Evolutionary conservation across 2,888 invertebrate species (phyloP), one percentile per base, ranked within the genome.

Genomic region (Pristionchus japonicus): DNA sequence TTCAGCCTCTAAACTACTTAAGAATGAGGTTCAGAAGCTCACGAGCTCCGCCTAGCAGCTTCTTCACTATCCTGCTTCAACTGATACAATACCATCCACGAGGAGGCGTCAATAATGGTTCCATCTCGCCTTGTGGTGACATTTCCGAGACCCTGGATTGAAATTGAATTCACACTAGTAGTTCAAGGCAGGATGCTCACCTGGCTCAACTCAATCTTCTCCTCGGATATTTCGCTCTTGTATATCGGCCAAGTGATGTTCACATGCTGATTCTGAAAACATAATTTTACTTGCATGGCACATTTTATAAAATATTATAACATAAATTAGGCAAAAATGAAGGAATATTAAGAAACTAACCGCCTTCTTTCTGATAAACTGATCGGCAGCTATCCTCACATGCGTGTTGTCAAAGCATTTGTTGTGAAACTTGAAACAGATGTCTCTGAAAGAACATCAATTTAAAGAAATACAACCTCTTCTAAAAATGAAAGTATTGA

Each of bases 1-100:
- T n/a, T n/a, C n/a, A n/a, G n/a, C n/a, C n/a, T n/a, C n/a, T n/a
- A n/a, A n/a, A n/a, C n/a, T n/a, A n/a, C n/a, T n/a, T n/a, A 43
- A 43, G 43, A 43, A 6, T 43, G 43, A 6, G 43, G 43, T 9
- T 9, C 4, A 34, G 49, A 61, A n/a, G n/a, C 89, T 88, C 61
- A 91, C 91, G 89, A 84, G 52, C 90, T 88, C 82, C 90, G 49
- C 27, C 88, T 88, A 15, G 82, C 87, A 57, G 88, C 80, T 17
- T 80, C 70, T 15, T 84, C 52, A 13, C 89, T 87, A 34, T 90
- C 89, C 49, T 91, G 91, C 47, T 91, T 92, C 86, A 93, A 85
- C 83, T 93, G 93, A 49, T 92, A 93, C 20, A 93, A 86, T 13
- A 93, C 88, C 89, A 93, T 89, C 93, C 93, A 93, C 3, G 92